Evolutionary conservation across 2,797 vertebrate genomes (phyloP), one percentile per base, ranked within the genome.

Genomic region (Eidolon dupreanum): DNA sequence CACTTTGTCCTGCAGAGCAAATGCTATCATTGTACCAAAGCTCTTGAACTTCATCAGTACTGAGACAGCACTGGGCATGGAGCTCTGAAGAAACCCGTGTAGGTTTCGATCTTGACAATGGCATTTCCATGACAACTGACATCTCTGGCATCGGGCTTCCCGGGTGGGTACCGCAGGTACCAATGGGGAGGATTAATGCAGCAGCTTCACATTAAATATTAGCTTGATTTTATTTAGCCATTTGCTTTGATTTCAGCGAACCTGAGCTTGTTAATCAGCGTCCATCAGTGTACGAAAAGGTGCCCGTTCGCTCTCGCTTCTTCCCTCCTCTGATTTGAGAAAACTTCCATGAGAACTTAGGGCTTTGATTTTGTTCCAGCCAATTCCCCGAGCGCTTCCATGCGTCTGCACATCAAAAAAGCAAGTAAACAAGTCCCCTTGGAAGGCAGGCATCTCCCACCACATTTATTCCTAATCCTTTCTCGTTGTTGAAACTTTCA

Each of bases 1-100:
- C 99, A 99, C 99, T 99, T 99, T 99, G 98, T 99, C 98, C 97
- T 99, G 98, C 99, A 99, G 0, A 63, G 31, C 8, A 77, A n/a
- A 17, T 55, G 98, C 97, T 31, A 99, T 99, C 98, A 99, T 98
- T 98, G 98, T 22, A 31, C 24, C 2, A 3, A n/a, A 46, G 31
- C 68, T 11, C 66, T 36, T 22, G 43, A 57, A 31, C 22, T 12
- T 63, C 41, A 6, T 0, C 53, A 68, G 68, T 24, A 7, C 22
- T 28, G 59, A 68, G 61, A 33, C 17, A 15, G 11, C 0, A 3
- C 24, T 6, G 57, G 33, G 57, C n/a, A 41, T 36, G 65, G 70
- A 49, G 59, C 51, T 51, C 33, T 26, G 51, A 41, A 49, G 82
- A 43, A 49, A 71, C 66, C 31, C 3, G 2, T 5, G 17, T 13